Evolutionary conservation across 2,797 vertebrate species (phyloP), one percentile per base, ranked within the genome.

Genomic region (Dromococcyx pavoninus): DNA sequence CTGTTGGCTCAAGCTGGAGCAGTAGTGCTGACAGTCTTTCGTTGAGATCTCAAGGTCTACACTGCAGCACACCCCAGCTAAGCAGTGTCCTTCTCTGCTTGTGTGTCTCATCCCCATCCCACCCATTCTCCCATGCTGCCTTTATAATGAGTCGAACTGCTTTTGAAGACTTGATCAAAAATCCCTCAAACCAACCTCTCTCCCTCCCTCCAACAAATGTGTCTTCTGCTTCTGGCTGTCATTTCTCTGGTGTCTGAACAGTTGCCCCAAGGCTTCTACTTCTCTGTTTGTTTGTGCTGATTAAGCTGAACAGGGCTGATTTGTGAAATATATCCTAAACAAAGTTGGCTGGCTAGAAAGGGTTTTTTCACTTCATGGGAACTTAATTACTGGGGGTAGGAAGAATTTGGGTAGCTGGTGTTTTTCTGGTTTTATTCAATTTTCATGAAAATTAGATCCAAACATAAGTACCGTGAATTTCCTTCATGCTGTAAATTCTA

Each of bases 361-460:
- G 17, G 23, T 19, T 1, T 7, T 35, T 33, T 48, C 3, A 37
- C 33, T 86, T 89, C 27, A 17, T 33, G 58, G 43, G 18, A 91
- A 94, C 86, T 93, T 91, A 90, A 95, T 95, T 88, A 88, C 48
- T 51, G 37, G 54, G 46, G 21, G 14, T 76, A 84, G 60, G 62
- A 88, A 89, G 48, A 1, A 54, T 90, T 95, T 89, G 46, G 18
- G 48, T 93, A n/a, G 22, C 39, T 94, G 60, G 3, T 56, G 25
- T 74, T 94, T 77, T 88, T 84, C 79, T 94, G 46, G 0, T 88
- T 85, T 93, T 82, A 86, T 93, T 93, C 58, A 69, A 28, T 95
- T 95, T 89, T 95, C 30, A 57, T 87, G 50, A 95, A 93, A 95
- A 95, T 91, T 87, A 65, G 86, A 85, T 79, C 53, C 18, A 85